A percentile compares a stretch with the other conserved stretches of the same genome.
Conservation (phyloP, 1,140 invertebrate genomes). For the Hypsibius dujardini region DNA sequence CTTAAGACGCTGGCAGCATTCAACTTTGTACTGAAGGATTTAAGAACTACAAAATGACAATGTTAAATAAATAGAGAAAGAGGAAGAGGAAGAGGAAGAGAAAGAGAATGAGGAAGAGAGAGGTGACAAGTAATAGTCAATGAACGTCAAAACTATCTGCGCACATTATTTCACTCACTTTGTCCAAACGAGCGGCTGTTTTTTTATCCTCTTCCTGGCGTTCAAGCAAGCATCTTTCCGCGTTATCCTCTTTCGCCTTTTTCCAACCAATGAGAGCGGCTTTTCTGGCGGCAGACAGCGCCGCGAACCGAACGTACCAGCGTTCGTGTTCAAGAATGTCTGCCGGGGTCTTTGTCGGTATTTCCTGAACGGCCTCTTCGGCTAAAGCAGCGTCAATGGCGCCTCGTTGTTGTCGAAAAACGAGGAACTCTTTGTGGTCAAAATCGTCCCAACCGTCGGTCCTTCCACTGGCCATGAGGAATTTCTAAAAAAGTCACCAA, state of each 20-base stretch:
- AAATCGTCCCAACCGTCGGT: background rate
- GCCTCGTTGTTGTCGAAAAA: background rate
- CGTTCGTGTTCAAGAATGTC: background rate
- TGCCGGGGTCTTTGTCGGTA: background rate
- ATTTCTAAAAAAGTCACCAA: too few relatives aligned
- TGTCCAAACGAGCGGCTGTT: too few relatives aligned
- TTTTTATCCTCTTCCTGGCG: too few relatives aligned
- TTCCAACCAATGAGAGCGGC: background rate
- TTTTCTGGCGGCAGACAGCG: background rate
- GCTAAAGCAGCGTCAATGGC: background rate
- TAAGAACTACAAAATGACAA: too few relatives aligned
- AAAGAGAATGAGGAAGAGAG: too few relatives aligned
- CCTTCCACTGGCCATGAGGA: too few relatives aligned
- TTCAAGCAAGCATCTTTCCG: background rate
- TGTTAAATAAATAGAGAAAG: too few relatives aligned
- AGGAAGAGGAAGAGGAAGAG: too few relatives aligned
- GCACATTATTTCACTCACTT: too few relatives aligned
- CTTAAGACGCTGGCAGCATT: too few relatives aligned
- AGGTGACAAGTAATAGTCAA: background rate
- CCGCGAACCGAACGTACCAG: background rate
- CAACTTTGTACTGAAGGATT: too few relatives aligned
- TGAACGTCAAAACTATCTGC: background rate
- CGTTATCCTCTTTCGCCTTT: background rate
- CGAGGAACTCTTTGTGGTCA: conserved; percentile 1
- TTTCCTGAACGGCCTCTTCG: background rate